Evolutionary conservation across 2,797 vertebrate genomes (phyloP).

Genomic region (Sebastes umbrosus): DNA sequence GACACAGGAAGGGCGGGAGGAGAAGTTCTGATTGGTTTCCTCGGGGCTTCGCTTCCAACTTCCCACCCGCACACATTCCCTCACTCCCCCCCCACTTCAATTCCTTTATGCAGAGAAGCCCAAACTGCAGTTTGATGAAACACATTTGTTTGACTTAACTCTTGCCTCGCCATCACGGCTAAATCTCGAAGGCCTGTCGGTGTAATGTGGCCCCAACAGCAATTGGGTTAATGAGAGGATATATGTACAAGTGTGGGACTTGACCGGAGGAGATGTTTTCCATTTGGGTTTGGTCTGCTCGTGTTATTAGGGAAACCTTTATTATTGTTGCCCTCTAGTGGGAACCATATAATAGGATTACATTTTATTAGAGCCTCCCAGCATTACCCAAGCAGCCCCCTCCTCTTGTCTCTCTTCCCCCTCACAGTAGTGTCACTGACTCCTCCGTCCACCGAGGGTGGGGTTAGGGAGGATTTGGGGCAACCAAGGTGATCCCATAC

Average conservation of each 20-base stretch:
- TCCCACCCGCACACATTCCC: constrained; percentile 81
- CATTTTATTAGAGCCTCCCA: constrained; percentile 87
- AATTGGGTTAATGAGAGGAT: constrained; percentile 82
- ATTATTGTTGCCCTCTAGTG: constrained; percentile 88
- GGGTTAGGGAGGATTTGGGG: constrained; percentile 49
- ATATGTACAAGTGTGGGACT: constrained; percentile 83
- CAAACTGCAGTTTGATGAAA: constrained; percentile 85
- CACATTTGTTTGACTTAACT: constrained; percentile 87
- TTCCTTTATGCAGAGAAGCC: constrained; percentile 82
- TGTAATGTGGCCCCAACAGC: constrained; percentile 81
- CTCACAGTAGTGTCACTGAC: constrained; percentile 67
- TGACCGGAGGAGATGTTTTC: constrained; percentile 82
- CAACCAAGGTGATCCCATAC: background rate
- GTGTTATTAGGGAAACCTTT: constrained; percentile 88
- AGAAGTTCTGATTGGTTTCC: constrained; percentile 82
- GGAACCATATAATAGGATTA: constrained; percentile 87
- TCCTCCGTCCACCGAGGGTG: constrained; percentile 67
- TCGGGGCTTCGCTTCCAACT: constrained; percentile 77
- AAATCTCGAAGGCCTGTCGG: constrained; percentile 75
- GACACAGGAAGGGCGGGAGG: constrained; percentile 76
- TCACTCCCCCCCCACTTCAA: constrained; percentile 58
- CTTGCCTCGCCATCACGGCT: constrained; percentile 72
- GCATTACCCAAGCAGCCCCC: constrained; percentile 76
- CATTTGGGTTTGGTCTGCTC: constrained; percentile 83
- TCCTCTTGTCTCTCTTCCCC: constrained; percentile 72